These are phyloP conservation scores for Panthera leo DNA, from an alignment of 2,113 vertebrate species.

Conservation along the genomic window DNA sequence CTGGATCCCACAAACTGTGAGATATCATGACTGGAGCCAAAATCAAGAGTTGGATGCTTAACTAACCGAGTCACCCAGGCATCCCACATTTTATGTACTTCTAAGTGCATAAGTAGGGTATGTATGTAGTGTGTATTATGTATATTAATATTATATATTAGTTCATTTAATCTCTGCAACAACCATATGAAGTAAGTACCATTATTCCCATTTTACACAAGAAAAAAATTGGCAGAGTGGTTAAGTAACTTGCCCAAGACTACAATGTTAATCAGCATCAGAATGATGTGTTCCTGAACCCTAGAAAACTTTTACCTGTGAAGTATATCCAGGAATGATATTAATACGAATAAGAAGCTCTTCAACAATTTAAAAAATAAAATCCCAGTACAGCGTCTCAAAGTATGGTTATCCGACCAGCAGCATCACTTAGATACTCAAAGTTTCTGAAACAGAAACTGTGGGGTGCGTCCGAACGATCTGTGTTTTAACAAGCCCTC, in stretches of 20 bases:
- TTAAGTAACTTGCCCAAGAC: background rate
- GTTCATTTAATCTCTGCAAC: background rate
- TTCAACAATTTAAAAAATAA: conserved; percentile 5
- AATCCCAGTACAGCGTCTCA: background rate
- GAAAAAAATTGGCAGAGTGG: background rate
- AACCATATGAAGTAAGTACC: background rate
- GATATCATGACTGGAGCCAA: too few species aligned
- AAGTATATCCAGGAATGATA: background rate
- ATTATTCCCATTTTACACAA: background rate
- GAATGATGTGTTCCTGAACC: background rate
- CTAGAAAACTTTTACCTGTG: background rate
- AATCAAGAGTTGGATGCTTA: too few species aligned
- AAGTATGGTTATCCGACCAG: background rate
- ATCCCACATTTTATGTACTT: background rate
- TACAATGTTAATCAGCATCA: background rate
- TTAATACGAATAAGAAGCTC: background rate
- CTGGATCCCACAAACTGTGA: too few species aligned
- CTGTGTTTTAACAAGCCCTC: background rate
- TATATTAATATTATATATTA: background rate
- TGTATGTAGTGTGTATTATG: background rate
- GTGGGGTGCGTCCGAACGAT: background rate
- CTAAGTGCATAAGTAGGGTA: background rate
- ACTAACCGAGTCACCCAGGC: too few species aligned
- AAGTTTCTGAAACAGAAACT: background rate
- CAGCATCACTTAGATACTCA: background rate